Percentiles rank a stretch among this genome's conserved stretches.
Evolutionary conservation across 2,888 invertebrate species (phyloP).

Genomic region (Lithosia quadra): DNA sequence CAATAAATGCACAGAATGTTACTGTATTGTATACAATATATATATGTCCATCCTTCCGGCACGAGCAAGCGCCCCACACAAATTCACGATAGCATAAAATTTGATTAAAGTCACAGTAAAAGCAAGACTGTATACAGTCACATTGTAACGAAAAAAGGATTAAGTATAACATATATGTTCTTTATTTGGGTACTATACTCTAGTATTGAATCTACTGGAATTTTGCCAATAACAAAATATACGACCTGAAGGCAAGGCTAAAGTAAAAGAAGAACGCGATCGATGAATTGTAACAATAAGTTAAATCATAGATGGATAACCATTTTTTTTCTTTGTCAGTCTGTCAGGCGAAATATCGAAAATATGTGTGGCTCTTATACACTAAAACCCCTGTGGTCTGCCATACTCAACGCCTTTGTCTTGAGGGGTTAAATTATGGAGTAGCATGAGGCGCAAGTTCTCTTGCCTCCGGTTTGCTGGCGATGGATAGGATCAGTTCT

Average conservation of each 20-base stretch:
- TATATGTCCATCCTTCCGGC: slow-evolving; percentile 16
- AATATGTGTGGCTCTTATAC: no score
- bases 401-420: no score
- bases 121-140: slow-evolving; percentile 6
- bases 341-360: no score
- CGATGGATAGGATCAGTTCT: no score
- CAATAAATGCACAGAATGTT: slow-evolving; percentile 6
- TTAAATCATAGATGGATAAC: neutral
- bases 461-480: no score
- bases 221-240: slow-evolving; percentile 15
- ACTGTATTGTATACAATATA: slow-evolving; percentile 7
- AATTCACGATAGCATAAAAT: slow-evolving; percentile 23
- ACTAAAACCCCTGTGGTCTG: no score
- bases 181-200: slow-evolving; percentile 3
- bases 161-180: slow-evolving; percentile 16
- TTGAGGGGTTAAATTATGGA: no score
- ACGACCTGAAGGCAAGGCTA: slow-evolving; percentile 6
- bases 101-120: slow-evolving; percentile 21
- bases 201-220: slow-evolving; percentile 8
- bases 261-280: neutral
- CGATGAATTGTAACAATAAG: neutral
- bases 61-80: slow-evolving; percentile 11
- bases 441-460: no score
- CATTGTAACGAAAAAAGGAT: slow-evolving; percentile 22
- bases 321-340: no score